A percentile compares a stretch with the other conserved stretches of the same genome.
These are phyloP conservation scores for Eupithecia abbreviata DNA, from an alignment of 2,888 invertebrate genomes.

Conservation along the genomic window DNA sequence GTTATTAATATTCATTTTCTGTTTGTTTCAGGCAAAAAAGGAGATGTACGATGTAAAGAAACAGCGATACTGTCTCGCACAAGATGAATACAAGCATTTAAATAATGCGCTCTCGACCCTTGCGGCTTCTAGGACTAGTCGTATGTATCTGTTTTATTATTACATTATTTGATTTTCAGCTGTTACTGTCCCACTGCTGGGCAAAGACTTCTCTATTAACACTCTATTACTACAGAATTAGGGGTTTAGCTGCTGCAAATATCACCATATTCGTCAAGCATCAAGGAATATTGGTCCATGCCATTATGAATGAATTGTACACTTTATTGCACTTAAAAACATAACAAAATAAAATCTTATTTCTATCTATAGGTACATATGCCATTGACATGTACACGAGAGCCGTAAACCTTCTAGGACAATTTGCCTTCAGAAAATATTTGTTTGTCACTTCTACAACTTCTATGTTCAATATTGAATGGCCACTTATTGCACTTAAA, in stretches of 20 bases:
- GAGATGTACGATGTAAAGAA: conserved; percentile 98
- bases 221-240: no score
- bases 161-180: not conserved
- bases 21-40: conserved; percentile 92
- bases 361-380: no score
- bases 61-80: conserved; percentile 95
- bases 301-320: no score
- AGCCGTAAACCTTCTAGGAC: not conserved
- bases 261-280: not conserved
- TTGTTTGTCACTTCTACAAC: conserved; percentile 1
- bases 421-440: conserved; percentile 6
- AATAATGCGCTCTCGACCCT: conserved; percentile 93
- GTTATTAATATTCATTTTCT: conserved; percentile 37
- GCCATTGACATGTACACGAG: not conserved
- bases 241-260: not conserved
- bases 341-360: no score
- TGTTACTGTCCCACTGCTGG: not conserved
- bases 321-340: no score
- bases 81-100: conserved; percentile 97
- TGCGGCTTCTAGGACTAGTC: conserved; percentile 94
- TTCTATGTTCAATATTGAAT: no score
- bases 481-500: no score
- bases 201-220: no score
- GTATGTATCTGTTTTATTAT: conserved; percentile 86
- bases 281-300: not conserved